These are phyloP conservation scores for Polyommatus iphigenia DNA, from an alignment of 2,888 invertebrate species.

Conservation along the genomic window DNA sequence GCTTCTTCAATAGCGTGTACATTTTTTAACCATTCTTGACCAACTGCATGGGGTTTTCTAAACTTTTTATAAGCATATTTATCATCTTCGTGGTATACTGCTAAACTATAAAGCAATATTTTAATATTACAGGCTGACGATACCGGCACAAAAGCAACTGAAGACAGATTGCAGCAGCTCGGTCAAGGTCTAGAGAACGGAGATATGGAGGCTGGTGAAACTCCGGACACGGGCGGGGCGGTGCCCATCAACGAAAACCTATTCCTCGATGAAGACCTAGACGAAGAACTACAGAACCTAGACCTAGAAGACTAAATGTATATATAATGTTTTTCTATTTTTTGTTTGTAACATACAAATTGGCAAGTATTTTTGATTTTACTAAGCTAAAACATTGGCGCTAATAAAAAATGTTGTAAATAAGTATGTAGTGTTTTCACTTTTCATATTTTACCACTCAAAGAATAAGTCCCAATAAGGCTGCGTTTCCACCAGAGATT, in stretches of 20 bases:
- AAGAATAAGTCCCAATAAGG: neutral
- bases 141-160: constrained; percentile 85
- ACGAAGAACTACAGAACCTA: constrained; percentile 90
- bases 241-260: constrained; percentile 95
- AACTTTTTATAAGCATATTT: too few species aligned
- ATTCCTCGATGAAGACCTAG: constrained; percentile 92
- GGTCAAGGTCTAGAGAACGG: constrained; percentile 57
- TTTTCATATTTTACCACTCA: neutral
- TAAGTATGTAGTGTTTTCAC: neutral
- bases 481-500: too few species aligned
- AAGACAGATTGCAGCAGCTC: constrained; percentile 81
- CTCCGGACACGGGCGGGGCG: constrained; percentile 72
- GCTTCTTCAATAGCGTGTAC: too few species aligned
- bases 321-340: constrained; percentile 2
- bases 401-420: constrained; percentile 11
- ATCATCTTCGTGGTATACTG: neutral
- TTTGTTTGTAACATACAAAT: constrained; percentile 6
- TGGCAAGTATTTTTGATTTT: constrained; percentile 4
- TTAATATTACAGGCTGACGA: constrained; percentile 82
- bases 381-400: neutral
- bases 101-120: neutral
- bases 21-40: too few species aligned
- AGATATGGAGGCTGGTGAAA: constrained; percentile 45
- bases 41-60: too few species aligned
- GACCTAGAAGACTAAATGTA: constrained; percentile 82